Percentiles rank a stretch among this genome's conserved stretches.
Evolutionary conservation across 2,113 vertebrate species (phyloP).

Genomic region (Dicerorhinus sumatrensis): DNA sequence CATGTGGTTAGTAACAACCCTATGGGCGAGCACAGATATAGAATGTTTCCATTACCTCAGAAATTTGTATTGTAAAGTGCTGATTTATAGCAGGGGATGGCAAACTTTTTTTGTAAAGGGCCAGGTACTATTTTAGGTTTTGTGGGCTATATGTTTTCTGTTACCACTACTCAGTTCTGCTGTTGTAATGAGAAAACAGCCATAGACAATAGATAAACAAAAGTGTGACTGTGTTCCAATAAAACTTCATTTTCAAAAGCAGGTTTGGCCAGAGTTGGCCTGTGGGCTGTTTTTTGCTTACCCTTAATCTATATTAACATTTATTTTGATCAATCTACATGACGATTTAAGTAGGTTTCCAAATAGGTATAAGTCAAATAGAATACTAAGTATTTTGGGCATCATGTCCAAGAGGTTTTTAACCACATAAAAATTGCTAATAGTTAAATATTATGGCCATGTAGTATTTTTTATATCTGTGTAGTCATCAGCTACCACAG

Average conservation of each 20-base stretch:
- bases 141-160: fast-evolving
- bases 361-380: not conserved
- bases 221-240: not conserved
- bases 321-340: not conserved
- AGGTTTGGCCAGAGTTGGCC: not conserved
- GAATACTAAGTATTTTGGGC: not conserved
- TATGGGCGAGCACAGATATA: not conserved
- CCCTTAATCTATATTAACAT: not conserved
- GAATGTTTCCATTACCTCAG: not conserved
- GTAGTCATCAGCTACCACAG: not conserved
- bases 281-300: not conserved
- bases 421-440: not conserved
- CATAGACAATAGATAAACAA: not conserved
- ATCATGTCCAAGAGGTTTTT: not conserved
- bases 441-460: not conserved
- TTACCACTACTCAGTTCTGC: not conserved
- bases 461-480: not conserved
- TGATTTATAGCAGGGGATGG: not conserved
- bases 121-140: not conserved
- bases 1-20: no score
- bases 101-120: not conserved
- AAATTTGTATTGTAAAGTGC: not conserved
- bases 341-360: not conserved
- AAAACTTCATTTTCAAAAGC: not conserved
- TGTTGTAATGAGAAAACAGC: not conserved